Evolutionary conservation across 1,140 invertebrate genomes (phyloP).

Genomic region (Sycobia sp.): DNA sequence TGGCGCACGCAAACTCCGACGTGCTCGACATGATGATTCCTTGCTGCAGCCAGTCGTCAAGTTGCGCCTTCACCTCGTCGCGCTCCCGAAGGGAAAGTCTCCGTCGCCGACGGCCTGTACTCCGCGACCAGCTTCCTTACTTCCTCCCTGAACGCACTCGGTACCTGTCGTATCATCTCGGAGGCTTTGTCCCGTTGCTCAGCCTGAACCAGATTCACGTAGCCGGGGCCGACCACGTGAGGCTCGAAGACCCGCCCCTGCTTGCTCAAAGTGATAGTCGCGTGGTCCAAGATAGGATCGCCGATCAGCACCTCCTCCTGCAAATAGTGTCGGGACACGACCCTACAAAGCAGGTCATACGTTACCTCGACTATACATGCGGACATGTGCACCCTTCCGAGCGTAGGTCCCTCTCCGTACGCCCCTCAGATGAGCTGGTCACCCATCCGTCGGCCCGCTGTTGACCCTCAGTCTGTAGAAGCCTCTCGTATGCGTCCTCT

Average conservation of each 20-base stretch:
- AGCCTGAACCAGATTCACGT: not conserved
- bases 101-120: constrained; percentile 14
- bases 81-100: constrained; percentile 21
- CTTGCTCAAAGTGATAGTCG: not conserved
- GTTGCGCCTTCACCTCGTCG: no score
- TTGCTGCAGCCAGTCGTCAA: no score
- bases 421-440: not conserved
- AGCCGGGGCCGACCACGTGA: no score
- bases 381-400: not conserved
- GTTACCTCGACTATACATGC: not conserved
- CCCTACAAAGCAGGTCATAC: not conserved
- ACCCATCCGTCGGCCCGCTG: not conserved
- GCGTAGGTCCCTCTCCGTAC: no score
- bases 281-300: not conserved
- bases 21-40: no score
- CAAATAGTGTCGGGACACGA: no score
- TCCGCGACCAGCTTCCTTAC: no score
- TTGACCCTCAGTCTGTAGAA: no score
- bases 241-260: not conserved
- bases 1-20: no score
- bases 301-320: not conserved
- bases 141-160: not conserved
- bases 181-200: constrained; percentile 48
- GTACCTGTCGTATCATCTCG: not conserved
- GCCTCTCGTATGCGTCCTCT: not conserved